phyloP scores from a whole-genome alignment of 1,140 invertebrate species.

The Macrocentrus cingulum region DNA sequence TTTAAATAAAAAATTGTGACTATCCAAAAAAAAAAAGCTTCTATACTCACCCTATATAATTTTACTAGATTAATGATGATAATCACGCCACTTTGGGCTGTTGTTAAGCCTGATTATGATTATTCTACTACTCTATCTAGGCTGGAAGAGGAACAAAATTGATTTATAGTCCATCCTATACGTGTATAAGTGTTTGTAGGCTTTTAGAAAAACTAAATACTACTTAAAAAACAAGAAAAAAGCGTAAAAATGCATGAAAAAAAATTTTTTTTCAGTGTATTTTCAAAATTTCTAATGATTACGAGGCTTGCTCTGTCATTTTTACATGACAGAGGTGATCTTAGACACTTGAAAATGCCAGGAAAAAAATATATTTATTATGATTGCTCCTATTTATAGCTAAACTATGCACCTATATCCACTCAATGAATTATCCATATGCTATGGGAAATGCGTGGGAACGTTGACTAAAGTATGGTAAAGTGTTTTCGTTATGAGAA shows the following conservation, averaged over 20 bases:
- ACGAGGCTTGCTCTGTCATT: constrained; percentile 21
- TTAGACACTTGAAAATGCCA: constrained; percentile 1
- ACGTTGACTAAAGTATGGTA: constrained; percentile 24
- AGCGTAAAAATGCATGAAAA: background rate
- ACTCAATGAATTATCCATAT: too few species aligned
- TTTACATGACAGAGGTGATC: constrained; percentile 1
- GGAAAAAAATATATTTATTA: background rate
- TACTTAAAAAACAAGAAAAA: background rate
- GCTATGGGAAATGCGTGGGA: background rate
- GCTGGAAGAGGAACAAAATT: constrained; percentile 35
- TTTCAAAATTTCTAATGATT: constrained; percentile 8
- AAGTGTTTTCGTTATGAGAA: background rate
- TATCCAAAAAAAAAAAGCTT: too few species aligned
- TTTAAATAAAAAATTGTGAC: too few species aligned
- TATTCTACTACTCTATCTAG: constrained; percentile 5
- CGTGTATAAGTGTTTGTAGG: background rate
- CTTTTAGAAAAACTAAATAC: background rate
- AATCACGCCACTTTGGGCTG: background rate
- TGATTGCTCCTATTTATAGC: too few species aligned
- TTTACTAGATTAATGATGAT: too few species aligned
- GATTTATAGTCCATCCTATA: constrained; percentile 18
- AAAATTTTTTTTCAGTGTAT: background rate
- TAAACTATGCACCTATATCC: too few species aligned
- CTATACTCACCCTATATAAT: too few species aligned
- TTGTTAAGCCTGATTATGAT: background rate